Evolutionary conservation across 2,113 vertebrate genomes (phyloP).

Genomic region (Tachysurus fulvidraco): DNA sequence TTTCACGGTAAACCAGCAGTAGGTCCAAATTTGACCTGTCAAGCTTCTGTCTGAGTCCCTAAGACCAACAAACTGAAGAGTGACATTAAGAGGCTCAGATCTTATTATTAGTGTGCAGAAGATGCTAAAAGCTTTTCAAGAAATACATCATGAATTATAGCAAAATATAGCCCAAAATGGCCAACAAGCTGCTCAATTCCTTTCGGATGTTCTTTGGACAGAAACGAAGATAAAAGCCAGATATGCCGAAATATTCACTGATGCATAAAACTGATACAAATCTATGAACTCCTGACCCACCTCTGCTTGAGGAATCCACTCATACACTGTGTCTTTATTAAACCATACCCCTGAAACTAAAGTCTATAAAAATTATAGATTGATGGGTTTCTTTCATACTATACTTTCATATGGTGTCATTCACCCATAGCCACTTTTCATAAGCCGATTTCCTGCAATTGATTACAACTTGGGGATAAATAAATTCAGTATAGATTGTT

Average conservation of each 20-base stretch:
- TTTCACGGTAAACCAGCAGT: conserved; percentile 56
- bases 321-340: neutral
- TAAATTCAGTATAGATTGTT: conserved; percentile 54
- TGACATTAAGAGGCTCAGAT: neutral
- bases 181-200: neutral
- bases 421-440: conserved; percentile 59
- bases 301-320: neutral
- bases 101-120: neutral
- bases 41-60: neutral
- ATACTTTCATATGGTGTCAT: conserved; percentile 50
- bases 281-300: neutral
- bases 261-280: neutral
- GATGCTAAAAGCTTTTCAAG: neutral
- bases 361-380: neutral
- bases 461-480: conserved; percentile 62
- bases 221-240: neutral
- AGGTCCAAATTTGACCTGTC: conserved; percentile 2
- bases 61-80: neutral
- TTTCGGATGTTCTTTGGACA: neutral
- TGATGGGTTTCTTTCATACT: conserved; percentile 5
- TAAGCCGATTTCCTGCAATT: conserved; percentile 58
- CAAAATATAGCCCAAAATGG: neutral
- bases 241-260: neutral
- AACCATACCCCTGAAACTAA: neutral
- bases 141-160: neutral